Percentiles rank a stretch among this genome's conserved stretches.
Evolutionary conservation across 2,113 vertebrate species (phyloP).

Genomic region (Progne subis): DNA sequence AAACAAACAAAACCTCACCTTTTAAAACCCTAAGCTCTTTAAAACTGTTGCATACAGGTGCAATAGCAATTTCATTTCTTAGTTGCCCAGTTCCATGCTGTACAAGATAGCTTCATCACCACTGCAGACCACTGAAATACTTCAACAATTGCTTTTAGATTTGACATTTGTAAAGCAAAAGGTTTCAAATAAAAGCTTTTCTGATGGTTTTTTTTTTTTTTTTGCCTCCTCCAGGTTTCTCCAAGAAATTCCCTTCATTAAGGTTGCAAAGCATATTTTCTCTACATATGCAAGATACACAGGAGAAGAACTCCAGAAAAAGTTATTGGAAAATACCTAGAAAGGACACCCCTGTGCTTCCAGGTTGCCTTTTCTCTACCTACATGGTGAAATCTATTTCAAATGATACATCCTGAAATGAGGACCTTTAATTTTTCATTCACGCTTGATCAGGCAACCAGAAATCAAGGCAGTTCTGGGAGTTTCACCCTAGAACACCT

Average conservation of each 20-base stretch:
- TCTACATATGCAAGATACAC: not conserved
- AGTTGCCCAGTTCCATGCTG: not conserved
- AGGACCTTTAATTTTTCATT: not conserved
- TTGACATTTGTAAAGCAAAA: not conserved
- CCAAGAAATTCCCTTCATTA: not conserved
- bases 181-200: not conserved
- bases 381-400: not conserved
- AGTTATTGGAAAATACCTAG: not conserved
- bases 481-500: not conserved
- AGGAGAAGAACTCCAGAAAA: not conserved
- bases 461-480: not conserved
- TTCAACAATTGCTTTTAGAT: not conserved
- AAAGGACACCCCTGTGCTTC: not conserved
- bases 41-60: not conserved
- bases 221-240: not conserved
- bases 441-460: not conserved
- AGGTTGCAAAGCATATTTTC: not conserved
- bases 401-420: not conserved
- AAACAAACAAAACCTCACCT: not conserved
- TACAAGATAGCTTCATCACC: not conserved
- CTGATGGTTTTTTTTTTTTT: not conserved
- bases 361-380: not conserved
- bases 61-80: not conserved
- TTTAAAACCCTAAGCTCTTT: not conserved
- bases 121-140: conserved; percentile 3